phyloP scores from a whole-genome alignment of 2,113 vertebrate genomes.

The Puntigrus tetrazona region DNA sequence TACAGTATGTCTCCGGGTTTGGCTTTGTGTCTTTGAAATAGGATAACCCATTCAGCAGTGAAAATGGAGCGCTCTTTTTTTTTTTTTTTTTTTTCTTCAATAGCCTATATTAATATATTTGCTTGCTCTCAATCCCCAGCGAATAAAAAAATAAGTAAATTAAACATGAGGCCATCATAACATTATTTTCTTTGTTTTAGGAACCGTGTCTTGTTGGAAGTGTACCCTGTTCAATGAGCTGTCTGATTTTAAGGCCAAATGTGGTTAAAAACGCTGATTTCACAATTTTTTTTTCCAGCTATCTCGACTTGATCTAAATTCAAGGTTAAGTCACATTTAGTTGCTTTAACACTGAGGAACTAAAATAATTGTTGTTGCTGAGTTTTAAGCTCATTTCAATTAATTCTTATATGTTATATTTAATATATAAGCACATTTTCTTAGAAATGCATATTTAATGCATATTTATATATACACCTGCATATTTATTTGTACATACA shows the following conservation, averaged over 20 bases:
- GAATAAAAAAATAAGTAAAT: background rate
- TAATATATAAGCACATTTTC: too few relatives aligned
- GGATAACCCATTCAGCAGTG: conserved; percentile 9
- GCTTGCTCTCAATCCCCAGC: background rate
- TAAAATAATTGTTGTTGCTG: background rate
- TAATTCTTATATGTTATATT: too few relatives aligned
- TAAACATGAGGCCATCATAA: background rate
- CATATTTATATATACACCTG: too few relatives aligned
- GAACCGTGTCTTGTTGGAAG: background rate
- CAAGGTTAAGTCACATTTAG: background rate
- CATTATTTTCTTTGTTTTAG: background rate
- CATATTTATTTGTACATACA: too few relatives aligned
- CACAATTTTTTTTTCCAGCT: background rate
- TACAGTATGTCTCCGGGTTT: conserved; percentile 30
- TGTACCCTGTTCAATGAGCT: background rate
- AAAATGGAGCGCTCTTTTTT: background rate
- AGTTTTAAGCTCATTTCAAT: too few relatives aligned
- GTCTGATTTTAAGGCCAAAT: background rate
- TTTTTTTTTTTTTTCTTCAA: background rate
- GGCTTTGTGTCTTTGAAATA: conserved; percentile 18
- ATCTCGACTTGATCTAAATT: background rate
- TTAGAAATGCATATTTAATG: too few relatives aligned
- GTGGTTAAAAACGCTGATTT: background rate
- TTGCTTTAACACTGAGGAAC: background rate
- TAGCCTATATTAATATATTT: background rate